Evolutionary conservation across 35 echinoderm and acorn worm genomes (phyloP), one percentile per base, ranked within the genome.

Genomic region (Anneissia japonica): DNA sequence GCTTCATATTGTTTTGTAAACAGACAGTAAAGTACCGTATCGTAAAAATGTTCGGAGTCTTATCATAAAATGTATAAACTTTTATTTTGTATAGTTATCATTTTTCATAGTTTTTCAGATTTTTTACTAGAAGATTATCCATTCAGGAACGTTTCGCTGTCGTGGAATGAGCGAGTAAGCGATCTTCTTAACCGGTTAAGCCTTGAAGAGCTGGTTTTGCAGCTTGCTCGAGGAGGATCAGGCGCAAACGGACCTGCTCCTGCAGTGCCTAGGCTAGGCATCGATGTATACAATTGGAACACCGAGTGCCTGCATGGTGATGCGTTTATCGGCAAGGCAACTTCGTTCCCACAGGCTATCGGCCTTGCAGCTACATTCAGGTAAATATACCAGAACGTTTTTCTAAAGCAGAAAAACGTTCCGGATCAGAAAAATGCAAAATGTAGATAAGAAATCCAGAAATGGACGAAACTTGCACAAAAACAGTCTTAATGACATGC

Each of bases 281-380:
- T 99, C 34, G 74, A 87, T 31, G 89, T 83, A 0, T 93, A 94
- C 46, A 82, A 84, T 30, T 99, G 96, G 96, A 93, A 91, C 85
- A 99, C 89, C 13, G 96, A 94, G 84, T 99, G 96, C 34, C 39
- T 99, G 35, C 89, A 74, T 26, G 96, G 96, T n/a, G 96, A 93
- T 77, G 88, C 86, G 21, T 10, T 84, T 17, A 89, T 92, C 0
- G 92, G 90, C 26, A 89, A 91, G 84, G 96, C 96, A 38, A 99
- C 96, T 40, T 83, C 89, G 11, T 99, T 94, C 37, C 96, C 96
- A 10, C 87, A 99, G 84, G 89, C 96, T 14, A 77, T 99, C 30
- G 96, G 96, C 7, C 73, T 99, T 30, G 80, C 92, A 77, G 96
- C 96, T 16, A 75, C 92, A 35, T 99, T 99, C 55, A 91, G 89